Evolutionary conservation across 1,140 invertebrate genomes (phyloP).

Genomic region (Brachionus plicatilis): DNA sequence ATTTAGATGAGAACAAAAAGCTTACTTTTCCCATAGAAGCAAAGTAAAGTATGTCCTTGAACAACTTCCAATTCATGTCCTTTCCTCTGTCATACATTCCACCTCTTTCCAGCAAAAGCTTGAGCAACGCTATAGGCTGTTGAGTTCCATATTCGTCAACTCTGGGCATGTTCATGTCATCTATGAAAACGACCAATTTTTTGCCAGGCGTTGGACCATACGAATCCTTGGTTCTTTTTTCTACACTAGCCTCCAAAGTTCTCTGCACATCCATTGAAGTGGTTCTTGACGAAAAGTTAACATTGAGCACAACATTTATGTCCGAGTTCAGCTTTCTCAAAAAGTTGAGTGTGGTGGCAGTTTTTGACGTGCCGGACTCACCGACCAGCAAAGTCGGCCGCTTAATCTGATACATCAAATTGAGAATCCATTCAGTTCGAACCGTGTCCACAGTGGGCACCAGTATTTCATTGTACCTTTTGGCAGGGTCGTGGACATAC

Average conservation of each 20-base stretch:
- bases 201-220: conserved; percentile 80
- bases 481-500: conserved; percentile 67
- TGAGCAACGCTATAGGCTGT: conserved; percentile 81
- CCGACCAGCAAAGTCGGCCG: conserved; percentile 75
- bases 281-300: conserved; percentile 84
- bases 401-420: conserved; percentile 70
- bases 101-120: conserved; percentile 73
- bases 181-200: conserved; percentile 77
- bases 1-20: neutral
- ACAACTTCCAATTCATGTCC: conserved; percentile 78
- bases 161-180: conserved; percentile 88
- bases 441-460: conserved; percentile 82
- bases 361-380: conserved; percentile 83
- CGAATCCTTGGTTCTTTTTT: conserved; percentile 79
- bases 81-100: conserved; percentile 82
- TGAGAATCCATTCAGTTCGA: conserved; percentile 69
- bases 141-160: conserved; percentile 79
- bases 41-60: conserved; percentile 68
- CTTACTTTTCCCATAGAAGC: conserved; percentile 60
- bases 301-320: conserved; percentile 69
- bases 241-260: conserved; percentile 74
- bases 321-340: conserved; percentile 64
- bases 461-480: conserved; percentile 72
- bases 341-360: conserved; percentile 76
- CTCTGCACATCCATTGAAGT: conserved; percentile 79